These are phyloP conservation scores for Enteromius paludinosus DNA, from an alignment of 2,797 vertebrate genomes.

Conservation along the genomic window DNA sequence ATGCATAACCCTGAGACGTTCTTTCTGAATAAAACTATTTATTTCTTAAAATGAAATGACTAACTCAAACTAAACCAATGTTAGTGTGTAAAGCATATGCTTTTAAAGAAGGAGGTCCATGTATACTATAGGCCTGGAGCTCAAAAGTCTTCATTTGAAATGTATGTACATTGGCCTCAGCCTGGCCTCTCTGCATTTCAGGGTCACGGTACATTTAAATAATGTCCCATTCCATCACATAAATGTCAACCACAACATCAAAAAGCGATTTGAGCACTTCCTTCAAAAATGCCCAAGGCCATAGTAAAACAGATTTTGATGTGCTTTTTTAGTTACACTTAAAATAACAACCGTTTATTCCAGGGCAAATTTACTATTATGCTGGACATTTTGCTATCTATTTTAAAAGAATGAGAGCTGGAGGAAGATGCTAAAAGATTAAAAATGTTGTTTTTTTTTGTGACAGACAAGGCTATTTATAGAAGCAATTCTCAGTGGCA, in stretches of 20 bases:
- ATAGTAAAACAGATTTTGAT: conserved; percentile 40
- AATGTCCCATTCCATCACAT: conserved; percentile 35
- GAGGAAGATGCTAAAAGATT: conserved; percentile 60
- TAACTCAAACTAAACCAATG: not conserved
- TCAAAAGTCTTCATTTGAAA: conserved; percentile 34
- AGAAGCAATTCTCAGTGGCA: conserved; percentile 60
- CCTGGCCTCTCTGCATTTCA: conserved; percentile 12
- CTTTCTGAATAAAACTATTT: not conserved
- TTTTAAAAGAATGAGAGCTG: conserved; percentile 27
- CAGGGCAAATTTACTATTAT: conserved; percentile 14
- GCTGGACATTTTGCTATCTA: conserved; percentile 24
- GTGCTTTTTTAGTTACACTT: conserved; percentile 44
- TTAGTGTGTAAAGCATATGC: not conserved
- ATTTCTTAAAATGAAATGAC: not conserved
- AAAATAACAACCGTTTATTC: conserved; percentile 44
- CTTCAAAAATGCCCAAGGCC: conserved; percentile 35
- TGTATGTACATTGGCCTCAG: conserved; percentile 22
- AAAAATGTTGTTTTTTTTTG: conserved; percentile 60
- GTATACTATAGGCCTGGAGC: conserved; percentile 39
- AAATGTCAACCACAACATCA: conserved; percentile 57
- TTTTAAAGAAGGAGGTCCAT: not conserved
- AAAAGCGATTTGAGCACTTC: conserved; percentile 48
- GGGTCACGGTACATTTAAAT: conserved; percentile 38
- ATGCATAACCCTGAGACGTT: too few species aligned
- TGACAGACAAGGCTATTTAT: conserved; percentile 64